Conservation (phyloP, 2,797 vertebrate species). For the Sebastes matsubarae region DNA sequence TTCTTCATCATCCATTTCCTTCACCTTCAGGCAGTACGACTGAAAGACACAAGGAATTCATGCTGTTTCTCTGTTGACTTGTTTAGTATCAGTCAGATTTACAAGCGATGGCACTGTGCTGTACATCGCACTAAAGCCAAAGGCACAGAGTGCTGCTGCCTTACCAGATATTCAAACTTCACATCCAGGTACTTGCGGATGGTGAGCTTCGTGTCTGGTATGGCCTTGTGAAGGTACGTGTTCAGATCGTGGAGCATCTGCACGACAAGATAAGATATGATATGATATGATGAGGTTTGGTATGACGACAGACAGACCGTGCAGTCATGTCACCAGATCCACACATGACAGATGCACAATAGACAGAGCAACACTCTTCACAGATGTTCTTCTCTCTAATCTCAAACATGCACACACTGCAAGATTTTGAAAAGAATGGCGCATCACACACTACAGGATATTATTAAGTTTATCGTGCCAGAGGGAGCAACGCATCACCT, state of each 20-base stretch:
- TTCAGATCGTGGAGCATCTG: constrained; percentile 99
- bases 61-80: neutral
- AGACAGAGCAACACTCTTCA: neutral
- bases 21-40: constrained; percentile 99
- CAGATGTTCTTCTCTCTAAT: neutral
- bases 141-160: constrained; percentile 14
- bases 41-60: constrained; percentile 67
- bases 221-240: constrained; percentile 97
- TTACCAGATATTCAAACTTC: constrained; percentile 98
- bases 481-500: neutral
- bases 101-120: neutral
- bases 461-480: neutral
- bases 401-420: neutral
- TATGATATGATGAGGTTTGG: neutral
- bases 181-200: constrained; percentile 99
- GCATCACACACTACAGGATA: neutral
- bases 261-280: neutral
- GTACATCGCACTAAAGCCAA: neutral
- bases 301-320: neutral
- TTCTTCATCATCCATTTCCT: constrained; percentile 99
- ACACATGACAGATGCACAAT: neutral
- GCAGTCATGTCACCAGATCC: neutral
- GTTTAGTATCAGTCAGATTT: neutral
- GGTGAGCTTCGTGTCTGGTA: constrained; percentile 97
- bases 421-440: neutral